These are phyloP conservation scores for Centroberyx gerrardi DNA, from an alignment of 2,797 vertebrate species.

Conservation along the genomic window DNA sequence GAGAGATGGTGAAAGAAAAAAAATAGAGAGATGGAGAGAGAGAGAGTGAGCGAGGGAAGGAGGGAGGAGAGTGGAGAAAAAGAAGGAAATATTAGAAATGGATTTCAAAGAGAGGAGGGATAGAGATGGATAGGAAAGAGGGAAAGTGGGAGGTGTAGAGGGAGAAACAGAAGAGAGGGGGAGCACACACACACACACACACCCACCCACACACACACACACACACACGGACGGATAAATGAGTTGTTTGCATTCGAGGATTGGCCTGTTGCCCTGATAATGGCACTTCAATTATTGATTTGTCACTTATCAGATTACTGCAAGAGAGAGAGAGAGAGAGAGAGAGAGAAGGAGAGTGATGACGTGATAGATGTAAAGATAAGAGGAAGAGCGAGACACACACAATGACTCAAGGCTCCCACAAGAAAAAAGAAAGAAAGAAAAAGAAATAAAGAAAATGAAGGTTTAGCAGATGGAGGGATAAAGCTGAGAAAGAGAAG, in stretches of 20 bases:
- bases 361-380: not conserved
- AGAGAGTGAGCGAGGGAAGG: not conserved
- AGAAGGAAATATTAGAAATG: slow-evolving; percentile 25
- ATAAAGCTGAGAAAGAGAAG: too few relatives aligned
- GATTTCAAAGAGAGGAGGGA: slow-evolving; percentile 19
- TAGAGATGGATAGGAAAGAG: not conserved
- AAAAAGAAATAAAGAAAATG: not conserved
- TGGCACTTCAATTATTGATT: slow-evolving; percentile 76
- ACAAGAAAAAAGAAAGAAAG: not conserved
- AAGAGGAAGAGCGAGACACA: not conserved
- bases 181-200: not conserved
- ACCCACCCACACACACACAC: not conserved
- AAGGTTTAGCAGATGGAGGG: too few relatives aligned
- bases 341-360: not conserved
- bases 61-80: not conserved
- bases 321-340: slow-evolving; percentile 24
- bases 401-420: not conserved
- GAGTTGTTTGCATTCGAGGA: slow-evolving; percentile 38
- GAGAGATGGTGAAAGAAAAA: too few relatives aligned
- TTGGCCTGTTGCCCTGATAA: slow-evolving; percentile 48
- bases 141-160: too few relatives aligned
- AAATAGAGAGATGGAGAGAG: not conserved
- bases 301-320: slow-evolving; percentile 73
- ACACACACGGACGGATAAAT: slow-evolving; percentile 22
- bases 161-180: not conserved